Conservation (phyloP, 2,888 invertebrate genomes). For the Endotricha flammealis region DNA sequence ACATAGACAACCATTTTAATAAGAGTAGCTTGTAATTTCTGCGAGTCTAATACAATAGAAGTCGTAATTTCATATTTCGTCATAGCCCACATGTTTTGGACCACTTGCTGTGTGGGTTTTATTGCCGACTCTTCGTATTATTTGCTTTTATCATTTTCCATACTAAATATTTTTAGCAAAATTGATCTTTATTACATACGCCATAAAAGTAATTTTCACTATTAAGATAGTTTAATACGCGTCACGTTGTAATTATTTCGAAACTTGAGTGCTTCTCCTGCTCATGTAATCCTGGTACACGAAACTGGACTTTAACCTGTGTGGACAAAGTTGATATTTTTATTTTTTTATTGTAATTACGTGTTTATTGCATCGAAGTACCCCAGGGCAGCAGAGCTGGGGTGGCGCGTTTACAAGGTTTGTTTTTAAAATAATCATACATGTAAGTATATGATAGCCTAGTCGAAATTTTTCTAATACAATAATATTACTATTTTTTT, state of each 20-base stretch:
- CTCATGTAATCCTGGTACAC: conserved; percentile 2
- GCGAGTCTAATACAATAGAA: conserved; percentile 17
- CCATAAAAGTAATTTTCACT: neutral
- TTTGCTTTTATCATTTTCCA: conserved; percentile 19
- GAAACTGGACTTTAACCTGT: conserved; percentile 1
- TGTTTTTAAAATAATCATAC: neutral
- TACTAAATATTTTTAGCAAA: neutral
- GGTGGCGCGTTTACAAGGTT: neutral
- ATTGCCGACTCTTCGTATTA: conserved; percentile 26
- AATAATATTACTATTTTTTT: too few relatives aligned
- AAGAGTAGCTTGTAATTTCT: neutral
- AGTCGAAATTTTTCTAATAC: too few relatives aligned
- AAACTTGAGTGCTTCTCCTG: conserved; percentile 24
- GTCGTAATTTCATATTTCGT: conserved; percentile 35
- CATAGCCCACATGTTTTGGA: conserved; percentile 37
- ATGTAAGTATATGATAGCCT: neutral
- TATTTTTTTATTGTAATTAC: conserved; percentile 2
- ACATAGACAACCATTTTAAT: neutral
- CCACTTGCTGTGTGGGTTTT: conserved; percentile 39
- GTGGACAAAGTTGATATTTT: neutral
- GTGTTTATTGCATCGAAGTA: conserved; percentile 11
- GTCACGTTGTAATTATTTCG: conserved; percentile 24
- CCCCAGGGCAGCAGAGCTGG: conserved; percentile 3
- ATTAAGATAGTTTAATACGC: conserved; percentile 11
- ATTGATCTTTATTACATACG: neutral